These are phyloP conservation scores for Mesoclemmys tuberculata DNA, from an alignment of 2,113 vertebrate species.

Conservation along the genomic window DNA sequence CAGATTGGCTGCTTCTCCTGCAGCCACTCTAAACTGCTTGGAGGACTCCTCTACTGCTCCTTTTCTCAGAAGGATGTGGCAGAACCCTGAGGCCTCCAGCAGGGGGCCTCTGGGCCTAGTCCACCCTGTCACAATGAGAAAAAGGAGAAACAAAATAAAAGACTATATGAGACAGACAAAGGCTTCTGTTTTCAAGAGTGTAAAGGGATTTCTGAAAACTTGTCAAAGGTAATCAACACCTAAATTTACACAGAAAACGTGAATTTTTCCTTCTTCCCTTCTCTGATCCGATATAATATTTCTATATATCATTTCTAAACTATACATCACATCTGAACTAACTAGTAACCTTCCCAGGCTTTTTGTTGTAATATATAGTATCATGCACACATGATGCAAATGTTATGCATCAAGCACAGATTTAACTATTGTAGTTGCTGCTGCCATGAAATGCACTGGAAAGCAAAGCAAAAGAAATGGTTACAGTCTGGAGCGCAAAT, in stretches of 20 bases:
- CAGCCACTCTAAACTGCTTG: too few relatives aligned
- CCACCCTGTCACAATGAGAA: not conserved
- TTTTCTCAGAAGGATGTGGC: too few relatives aligned
- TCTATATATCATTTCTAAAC: not conserved
- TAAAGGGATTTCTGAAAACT: constrained; percentile 21
- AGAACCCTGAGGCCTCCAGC: too few relatives aligned
- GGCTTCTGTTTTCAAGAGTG: constrained; percentile 17
- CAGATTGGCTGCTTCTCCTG: too few relatives aligned
- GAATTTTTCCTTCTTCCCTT: not conserved
- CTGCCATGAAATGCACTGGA: not conserved
- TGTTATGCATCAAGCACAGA: not conserved
- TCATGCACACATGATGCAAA: not conserved
- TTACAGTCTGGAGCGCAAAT: not conserved
- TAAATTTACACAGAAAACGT: constrained; percentile 13
- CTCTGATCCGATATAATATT: not conserved
- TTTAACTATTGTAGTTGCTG: not conserved
- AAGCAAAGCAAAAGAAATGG: not conserved
- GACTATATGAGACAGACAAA: not conserved
- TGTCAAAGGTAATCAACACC: constrained; percentile 35
- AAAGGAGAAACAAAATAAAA: constrained; percentile 47
- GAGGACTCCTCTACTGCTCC: too few relatives aligned
- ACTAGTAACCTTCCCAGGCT: not conserved
- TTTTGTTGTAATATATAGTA: not conserved
- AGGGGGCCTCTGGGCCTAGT: not conserved
- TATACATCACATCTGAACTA: not conserved